These are phyloP conservation scores for Ecliptopera silaceata DNA, from an alignment of 2,888 invertebrate species.

Conservation along the genomic window DNA sequence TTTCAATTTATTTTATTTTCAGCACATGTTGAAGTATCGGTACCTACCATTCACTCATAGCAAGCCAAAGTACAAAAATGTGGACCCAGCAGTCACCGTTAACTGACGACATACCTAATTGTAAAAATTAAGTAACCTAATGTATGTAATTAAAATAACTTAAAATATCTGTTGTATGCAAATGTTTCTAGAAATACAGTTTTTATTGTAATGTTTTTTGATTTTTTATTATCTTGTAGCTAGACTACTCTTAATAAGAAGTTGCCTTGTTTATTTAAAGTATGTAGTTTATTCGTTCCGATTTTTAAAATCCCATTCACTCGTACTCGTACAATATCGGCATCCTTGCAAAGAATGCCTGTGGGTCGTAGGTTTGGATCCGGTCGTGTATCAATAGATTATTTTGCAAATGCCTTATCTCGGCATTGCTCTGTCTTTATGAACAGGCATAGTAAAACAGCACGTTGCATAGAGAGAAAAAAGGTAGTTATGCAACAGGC, in stretches of 20 bases:
- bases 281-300: no score
- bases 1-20: conserved; percentile 59
- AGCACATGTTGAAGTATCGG: conserved; percentile 99
- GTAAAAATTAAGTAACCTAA: conserved; percentile 47
- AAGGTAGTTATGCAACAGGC: no score
- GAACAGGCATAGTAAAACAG: no score
- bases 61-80: conserved; percentile 95
- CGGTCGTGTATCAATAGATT: no score
- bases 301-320: no score
- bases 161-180: conserved; percentile 74
- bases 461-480: no score
- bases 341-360: no score
- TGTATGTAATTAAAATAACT: conserved; percentile 61
- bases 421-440: no score
- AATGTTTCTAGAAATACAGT: conserved; percentile 78
- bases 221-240: conserved; percentile 44
- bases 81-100: conserved; percentile 67
- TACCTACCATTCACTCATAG: conserved; percentile 99
- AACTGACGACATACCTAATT: conserved; percentile 63
- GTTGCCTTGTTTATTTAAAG: no score
- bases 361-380: no score
- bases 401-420: no score
- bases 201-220: conserved; percentile 73
- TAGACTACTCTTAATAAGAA: background rate
- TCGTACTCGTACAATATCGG: no score